phyloP scores from a whole-genome alignment of 2,888 invertebrate species.

The Thelaira solivaga region DNA sequence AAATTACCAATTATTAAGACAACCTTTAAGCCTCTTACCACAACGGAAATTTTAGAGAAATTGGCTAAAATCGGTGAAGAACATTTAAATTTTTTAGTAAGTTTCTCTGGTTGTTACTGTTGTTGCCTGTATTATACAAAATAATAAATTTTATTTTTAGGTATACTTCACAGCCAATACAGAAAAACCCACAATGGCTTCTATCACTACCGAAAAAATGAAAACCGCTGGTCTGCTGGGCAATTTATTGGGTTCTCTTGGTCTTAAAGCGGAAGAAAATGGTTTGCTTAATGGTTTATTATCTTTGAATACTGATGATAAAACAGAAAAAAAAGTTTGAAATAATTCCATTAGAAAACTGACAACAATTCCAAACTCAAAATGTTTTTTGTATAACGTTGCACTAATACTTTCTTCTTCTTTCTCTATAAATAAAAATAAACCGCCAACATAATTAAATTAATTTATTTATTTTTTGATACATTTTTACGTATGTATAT shows the following conservation, averaged over 20 bases:
- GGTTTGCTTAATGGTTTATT: neutral
- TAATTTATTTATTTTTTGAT: too few relatives aligned
- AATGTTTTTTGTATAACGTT: too few relatives aligned
- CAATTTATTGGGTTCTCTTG: constrained; percentile 6
- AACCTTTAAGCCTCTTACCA: neutral
- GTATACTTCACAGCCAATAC: neutral
- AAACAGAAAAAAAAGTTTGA: too few relatives aligned
- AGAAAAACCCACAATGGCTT: neutral
- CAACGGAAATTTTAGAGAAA: neutral
- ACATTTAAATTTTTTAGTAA: constrained; percentile 5
- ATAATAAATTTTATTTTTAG: neutral
- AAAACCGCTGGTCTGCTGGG: constrained; percentile 5
- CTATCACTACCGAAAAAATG: neutral
- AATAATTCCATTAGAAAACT: too few relatives aligned
- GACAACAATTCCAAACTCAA: too few relatives aligned
- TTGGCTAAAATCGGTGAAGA: neutral
- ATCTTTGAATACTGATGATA: neutral
- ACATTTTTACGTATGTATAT: too few relatives aligned
- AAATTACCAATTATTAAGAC: constrained; percentile 1
- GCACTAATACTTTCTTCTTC: too few relatives aligned
- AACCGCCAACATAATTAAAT: too few relatives aligned
- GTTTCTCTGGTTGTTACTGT: too few relatives aligned
- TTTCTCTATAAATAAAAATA: too few relatives aligned
- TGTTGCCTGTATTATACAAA: too few relatives aligned
- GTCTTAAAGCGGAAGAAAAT: neutral